A percentile compares a stretch with the other conserved stretches of the same genome.
phyloP scores from a whole-genome alignment of 2,797 vertebrate species.

The Acomys russatus region DNA sequence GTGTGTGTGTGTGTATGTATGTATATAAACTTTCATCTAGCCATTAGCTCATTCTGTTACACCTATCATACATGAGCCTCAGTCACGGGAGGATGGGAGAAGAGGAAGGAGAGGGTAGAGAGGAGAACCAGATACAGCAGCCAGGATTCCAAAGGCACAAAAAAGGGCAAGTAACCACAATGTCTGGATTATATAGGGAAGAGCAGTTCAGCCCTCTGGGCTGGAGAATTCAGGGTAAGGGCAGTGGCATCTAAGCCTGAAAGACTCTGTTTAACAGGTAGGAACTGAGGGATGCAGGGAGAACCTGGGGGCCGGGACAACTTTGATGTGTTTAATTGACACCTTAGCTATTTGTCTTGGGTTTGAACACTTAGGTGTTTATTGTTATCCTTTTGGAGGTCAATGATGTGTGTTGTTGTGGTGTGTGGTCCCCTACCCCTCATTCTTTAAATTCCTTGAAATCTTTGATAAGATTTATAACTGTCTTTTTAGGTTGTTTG shows the following conservation, averaged over 20 bases:
- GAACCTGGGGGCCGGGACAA: neutral
- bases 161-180: neutral
- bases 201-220: neutral
- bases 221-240: neutral
- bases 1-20: no score
- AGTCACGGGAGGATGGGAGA: no score
- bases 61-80: no score
- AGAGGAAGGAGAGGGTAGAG: no score
- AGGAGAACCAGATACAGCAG: no score
- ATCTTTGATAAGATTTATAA: neutral
- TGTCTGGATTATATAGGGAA: neutral
- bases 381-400: neutral
- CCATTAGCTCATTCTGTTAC: no score
- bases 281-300: neutral
- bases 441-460: neutral
- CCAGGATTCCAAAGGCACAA: neutral
- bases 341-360: neutral
- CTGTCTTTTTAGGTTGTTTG: neutral
- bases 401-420: neutral
- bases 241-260: neutral
- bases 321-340: neutral
- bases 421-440: neutral
- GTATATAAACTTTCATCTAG: no score
- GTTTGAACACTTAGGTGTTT: neutral
- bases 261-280: neutral